Evolutionary conservation across 2,888 invertebrate genomes (phyloP), one percentile per base, ranked within the genome.

Genomic region (Caenorhabditis sp.): DNA sequence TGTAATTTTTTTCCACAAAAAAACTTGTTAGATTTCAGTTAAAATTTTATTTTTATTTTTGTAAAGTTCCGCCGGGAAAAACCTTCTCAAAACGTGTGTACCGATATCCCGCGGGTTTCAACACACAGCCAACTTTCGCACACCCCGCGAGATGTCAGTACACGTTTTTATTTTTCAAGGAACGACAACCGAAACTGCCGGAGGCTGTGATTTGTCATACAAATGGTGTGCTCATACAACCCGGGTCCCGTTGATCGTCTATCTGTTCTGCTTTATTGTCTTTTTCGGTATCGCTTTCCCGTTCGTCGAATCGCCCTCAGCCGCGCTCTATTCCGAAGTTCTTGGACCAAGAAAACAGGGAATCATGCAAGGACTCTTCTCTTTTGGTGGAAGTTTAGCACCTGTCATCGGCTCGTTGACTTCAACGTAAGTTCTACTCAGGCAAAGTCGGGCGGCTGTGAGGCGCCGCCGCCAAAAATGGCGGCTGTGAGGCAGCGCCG

Each of bases 271-370:
- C 14, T 74, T 70, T 23, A 68, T 79, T 37, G 61, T 77, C 26
- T 68, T 75, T 62, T 79, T 76, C 31, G 79, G 79, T 49, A 58
- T 79, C 1, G 79, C 79, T 0, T 79, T 78, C 23, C 79, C 79
- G 3, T 77, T 74, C 37, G 69, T 78, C 24, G 77, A 69, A 26
- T 69, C 79, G 10, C 79, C 79, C 0, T 68, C 77, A 0, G 75
- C 73, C 0, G 64, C 77, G 4, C 57, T 79, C 1, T 79, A 72
- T 54, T 76, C 79, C 2, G 77, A 79, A 58, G 69, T 79, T 63
- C 31, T 79, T 19, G 79, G 79, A 4, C 77, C 77, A 12, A 57
- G 79, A 26, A 67, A 69, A 61, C 77, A 79, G 54, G 76, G 71
- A 53, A 76, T 58, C 27, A 77, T 77, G 77, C 73, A 73, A 62